Evolutionary conservation across 2,888 invertebrate species (phyloP).

Genomic region (Caenorhabditis sp.): DNA sequence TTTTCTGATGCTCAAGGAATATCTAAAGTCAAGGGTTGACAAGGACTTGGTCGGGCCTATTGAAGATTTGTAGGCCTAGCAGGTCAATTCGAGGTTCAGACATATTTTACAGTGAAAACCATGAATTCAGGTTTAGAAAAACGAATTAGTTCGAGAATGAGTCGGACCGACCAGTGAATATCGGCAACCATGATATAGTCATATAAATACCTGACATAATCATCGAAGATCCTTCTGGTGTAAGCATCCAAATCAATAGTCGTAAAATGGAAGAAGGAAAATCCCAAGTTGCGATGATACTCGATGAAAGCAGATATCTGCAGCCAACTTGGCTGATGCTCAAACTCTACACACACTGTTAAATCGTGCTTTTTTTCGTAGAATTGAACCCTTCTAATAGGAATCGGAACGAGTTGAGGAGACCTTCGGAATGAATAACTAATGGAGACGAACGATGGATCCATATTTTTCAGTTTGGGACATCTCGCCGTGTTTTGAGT

Average conservation of each 20-base stretch:
- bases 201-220: conserved; percentile 28
- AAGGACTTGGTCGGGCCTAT: too few relatives aligned
- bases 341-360: conserved; percentile 32
- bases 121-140: too few relatives aligned
- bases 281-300: conserved; percentile 18
- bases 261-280: conserved; percentile 29
- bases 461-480: neutral
- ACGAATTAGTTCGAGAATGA: too few relatives aligned
- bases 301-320: conserved; percentile 30
- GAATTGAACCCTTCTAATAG: conserved; percentile 3
- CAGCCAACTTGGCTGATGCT: conserved; percentile 24
- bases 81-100: too few relatives aligned
- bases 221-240: conserved; percentile 45
- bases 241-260: conserved; percentile 36
- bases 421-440: conserved; percentile 26
- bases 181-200: too few relatives aligned
- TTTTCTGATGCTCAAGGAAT: neutral
- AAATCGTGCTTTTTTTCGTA: conserved; percentile 22
- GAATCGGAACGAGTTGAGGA: conserved; percentile 31
- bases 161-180: too few relatives aligned
- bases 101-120: too few relatives aligned
- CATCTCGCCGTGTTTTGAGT: conserved; percentile 19
- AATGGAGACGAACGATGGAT: conserved; percentile 18
- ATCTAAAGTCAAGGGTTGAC: too few relatives aligned
- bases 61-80: too few relatives aligned